Evolutionary conservation across 2,113 vertebrate genomes (phyloP).

Genomic region (Orcinus orca): DNA sequence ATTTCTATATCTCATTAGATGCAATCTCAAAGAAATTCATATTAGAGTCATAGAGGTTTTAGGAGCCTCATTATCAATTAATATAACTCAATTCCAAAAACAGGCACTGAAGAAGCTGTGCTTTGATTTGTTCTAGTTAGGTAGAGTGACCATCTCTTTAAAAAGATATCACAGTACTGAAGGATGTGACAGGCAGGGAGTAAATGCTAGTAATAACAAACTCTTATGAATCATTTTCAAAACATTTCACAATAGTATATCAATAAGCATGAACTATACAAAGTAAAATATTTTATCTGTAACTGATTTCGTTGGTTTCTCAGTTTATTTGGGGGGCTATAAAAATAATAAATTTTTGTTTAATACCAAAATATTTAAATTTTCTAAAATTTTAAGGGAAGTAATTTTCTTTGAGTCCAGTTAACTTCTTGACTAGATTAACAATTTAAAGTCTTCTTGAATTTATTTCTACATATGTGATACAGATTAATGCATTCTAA

Average conservation of each 20-base stretch:
- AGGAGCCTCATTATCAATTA: not conserved
- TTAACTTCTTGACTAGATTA: slow-evolving; percentile 9
- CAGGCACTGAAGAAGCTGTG: not conserved
- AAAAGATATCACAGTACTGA: not conserved
- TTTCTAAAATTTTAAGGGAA: not conserved
- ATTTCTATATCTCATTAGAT: not conserved
- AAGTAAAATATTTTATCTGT: not conserved
- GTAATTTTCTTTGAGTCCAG: not conserved
- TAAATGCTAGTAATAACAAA: not conserved
- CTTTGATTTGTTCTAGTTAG: not conserved
- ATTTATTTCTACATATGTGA: slow-evolving; percentile 2
- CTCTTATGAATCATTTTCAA: not conserved
- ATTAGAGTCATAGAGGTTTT: not conserved
- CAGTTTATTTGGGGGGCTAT: not conserved
- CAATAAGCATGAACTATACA: not conserved
- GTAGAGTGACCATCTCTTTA: not conserved
- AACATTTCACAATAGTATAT: slow-evolving; percentile 17
- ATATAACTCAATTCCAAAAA: not conserved
- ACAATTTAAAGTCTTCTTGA: not conserved
- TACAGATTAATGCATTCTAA: not conserved
- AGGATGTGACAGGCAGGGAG: not conserved
- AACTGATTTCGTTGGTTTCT: slow-evolving; percentile 12
- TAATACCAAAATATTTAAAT: not conserved
- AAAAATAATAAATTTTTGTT: slow-evolving; percentile 1
- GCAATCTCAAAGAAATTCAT: not conserved